Percentiles rank a stretch among this genome's conserved stretches.
Conservation (phyloP, 2,797 vertebrate species). For the Squalus acanthias region DNA sequence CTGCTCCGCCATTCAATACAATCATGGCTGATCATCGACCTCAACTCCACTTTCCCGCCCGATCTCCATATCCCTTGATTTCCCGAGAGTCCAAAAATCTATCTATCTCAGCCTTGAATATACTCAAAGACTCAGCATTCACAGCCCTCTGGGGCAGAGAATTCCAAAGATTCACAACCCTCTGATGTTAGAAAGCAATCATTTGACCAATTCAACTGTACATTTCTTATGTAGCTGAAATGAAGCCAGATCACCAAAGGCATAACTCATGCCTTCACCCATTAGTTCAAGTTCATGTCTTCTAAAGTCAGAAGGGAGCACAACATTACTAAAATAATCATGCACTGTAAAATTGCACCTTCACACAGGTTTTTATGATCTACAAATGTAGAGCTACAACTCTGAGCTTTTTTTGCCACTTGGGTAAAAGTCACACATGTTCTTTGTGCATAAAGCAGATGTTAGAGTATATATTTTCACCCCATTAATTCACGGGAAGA, state of each 20-base stretch:
- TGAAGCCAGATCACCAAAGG: background rate
- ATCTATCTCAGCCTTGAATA: too few relatives aligned
- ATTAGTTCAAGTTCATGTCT: background rate
- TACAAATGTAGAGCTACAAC: background rate
- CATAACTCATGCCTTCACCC: background rate
- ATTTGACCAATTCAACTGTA: background rate
- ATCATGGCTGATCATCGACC: too few relatives aligned
- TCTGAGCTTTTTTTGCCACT: background rate
- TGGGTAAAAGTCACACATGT: background rate
- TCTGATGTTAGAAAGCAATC: background rate
- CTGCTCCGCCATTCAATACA: too few relatives aligned
- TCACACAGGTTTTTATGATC: background rate
- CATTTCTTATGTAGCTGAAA: background rate
- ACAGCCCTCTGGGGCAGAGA: too few relatives aligned
- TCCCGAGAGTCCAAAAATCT: too few relatives aligned
- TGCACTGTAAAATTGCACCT: background rate
- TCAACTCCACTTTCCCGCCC: too few relatives aligned
- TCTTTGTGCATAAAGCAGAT: background rate
- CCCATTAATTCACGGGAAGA: background rate
- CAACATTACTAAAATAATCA: background rate
- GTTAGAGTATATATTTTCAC: background rate
- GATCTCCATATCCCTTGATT: too few relatives aligned
- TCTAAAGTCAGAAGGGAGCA: background rate
- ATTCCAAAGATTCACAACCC: too few relatives aligned
- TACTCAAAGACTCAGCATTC: too few relatives aligned